Base-by-base conservation (phyloP, 2,113 vertebrate genomes). In the Alligator sinensis region DNA sequence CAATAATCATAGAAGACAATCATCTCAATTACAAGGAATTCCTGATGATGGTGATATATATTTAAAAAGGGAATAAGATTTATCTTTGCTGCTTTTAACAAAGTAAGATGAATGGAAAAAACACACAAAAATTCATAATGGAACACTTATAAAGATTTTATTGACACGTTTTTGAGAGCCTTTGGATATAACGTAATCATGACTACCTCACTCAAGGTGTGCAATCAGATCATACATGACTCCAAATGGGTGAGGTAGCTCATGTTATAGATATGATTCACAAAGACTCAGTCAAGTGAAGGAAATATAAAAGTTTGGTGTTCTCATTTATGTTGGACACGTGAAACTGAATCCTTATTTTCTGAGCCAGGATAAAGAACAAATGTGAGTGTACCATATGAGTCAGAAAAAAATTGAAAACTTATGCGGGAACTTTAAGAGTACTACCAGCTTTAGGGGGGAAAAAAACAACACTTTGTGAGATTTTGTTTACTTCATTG, bases 321-420 rank as follows among this genome's bases (percentile, higher is more conserved):
- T 85, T 95, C 94, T 94, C 90, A 47, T 88, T 89, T 95, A 87
- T 77, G 91, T 30, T 97, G 92, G 89, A 96, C 88, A 89, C 64
- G 76, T 87, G 86, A 95, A 97, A 96, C 66, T 9, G 47, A 90
- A 89, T 84, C 96, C 81, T 95, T 96, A 91, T 88, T 85, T 95
- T 96, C 81, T 72, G 94, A 96, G 93, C 88, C 96, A 96, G 93
- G 83, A 76, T 93, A 92, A 97, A 96, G 97, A 96, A 95, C 88
- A 96, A 96, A 93, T 61, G 30, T 87, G 94, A 91, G 96, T 91
- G 91, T 88, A 89, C 94, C 91, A 86, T 89, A 95, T 95, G 97
- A 98, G 91, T 97, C 97, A 96, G 92, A 84, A 57, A 64, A 88
- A 86, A 62, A 60, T 63, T 87, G 87, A 97, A 97, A 97, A 96